A percentile compares a stretch with the other conserved stretches of the same genome.
Conservation (phyloP, 1,140 invertebrate species). For the Penaeus japonicus region DNA sequence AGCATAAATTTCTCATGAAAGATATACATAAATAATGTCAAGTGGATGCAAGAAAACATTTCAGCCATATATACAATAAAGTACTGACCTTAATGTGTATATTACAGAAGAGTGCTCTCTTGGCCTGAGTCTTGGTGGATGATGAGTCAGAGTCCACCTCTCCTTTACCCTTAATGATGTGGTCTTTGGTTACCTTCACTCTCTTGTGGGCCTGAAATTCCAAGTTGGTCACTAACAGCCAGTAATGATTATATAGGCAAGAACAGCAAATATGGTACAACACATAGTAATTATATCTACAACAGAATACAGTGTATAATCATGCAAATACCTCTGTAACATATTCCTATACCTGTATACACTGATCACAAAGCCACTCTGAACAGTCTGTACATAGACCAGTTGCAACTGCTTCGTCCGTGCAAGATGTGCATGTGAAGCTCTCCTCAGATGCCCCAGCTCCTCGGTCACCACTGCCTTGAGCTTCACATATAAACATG, state of each 20-base stretch:
- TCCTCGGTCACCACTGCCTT: slow-evolving; percentile 62
- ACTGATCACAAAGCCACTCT: slow-evolving; percentile 89
- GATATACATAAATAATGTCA: not conserved
- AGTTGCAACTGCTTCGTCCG: slow-evolving; percentile 80
- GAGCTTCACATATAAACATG: slow-evolving; percentile 75
- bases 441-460: slow-evolving; percentile 65
- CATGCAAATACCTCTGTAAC: no score
- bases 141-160: slow-evolving; percentile 73
- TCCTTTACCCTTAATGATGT: slow-evolving; percentile 85
- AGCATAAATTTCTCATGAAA: not conserved
- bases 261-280: no score
- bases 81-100: slow-evolving; percentile 49
- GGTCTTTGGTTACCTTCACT: slow-evolving; percentile 91
- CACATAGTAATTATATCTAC: no score
- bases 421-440: slow-evolving; percentile 84
- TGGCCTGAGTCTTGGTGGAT: slow-evolving; percentile 67
- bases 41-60: no score
- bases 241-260: no score
- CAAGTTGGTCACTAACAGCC: no score
- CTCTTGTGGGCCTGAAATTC: slow-evolving; percentile 71
- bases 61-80: not conserved
- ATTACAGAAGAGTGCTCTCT: slow-evolving; percentile 67
- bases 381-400: slow-evolving; percentile 89
- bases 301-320: no score
- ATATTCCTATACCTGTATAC: slow-evolving; percentile 73